Evolutionary conservation across 1,140 invertebrate genomes (phyloP).

Genomic region (Zaprionus gabonicus): DNA sequence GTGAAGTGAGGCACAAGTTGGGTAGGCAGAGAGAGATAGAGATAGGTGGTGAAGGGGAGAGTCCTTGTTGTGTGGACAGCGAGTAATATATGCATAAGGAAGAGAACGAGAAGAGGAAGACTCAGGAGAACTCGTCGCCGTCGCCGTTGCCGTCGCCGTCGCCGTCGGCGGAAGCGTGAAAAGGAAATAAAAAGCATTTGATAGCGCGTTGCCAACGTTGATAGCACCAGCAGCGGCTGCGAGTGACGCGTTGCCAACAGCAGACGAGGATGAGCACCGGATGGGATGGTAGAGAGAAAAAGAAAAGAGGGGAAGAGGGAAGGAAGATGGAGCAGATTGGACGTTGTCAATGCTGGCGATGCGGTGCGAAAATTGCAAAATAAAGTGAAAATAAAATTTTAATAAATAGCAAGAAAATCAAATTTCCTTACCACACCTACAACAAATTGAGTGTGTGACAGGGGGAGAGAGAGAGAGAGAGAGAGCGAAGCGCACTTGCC

Average conservation of each 20-base stretch:
- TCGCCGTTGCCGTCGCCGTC: background rate
- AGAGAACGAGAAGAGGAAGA: background rate
- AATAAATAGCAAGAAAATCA: constrained; percentile 74
- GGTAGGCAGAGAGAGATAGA: background rate
- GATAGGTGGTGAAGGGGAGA: background rate
- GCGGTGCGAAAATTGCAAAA: constrained; percentile 55
- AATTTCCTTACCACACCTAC: constrained; percentile 54
- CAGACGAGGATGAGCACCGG: constrained; percentile 21
- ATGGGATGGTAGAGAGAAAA: background rate
- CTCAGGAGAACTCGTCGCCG: background rate
- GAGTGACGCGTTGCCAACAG: constrained; percentile 41
- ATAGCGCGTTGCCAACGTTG: constrained; percentile 44
- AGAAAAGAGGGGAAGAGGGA: background rate
- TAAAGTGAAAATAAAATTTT: constrained; percentile 77
- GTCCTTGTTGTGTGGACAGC: background rate
- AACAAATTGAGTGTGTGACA: constrained; percentile 23
- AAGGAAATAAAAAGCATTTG: constrained; percentile 58
- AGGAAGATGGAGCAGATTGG: background rate
- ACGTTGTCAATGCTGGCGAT: constrained; percentile 22
- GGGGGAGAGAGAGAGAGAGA: background rate
- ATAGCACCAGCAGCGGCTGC: constrained; percentile 36
- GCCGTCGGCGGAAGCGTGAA: constrained; percentile 51
- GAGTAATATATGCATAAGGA: constrained; percentile 55
- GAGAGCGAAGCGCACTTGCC: background rate
- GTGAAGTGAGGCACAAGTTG: constrained; percentile 9